Evolutionary conservation across 2,888 invertebrate species (phyloP).

Genomic region (Mythimna loreyi): DNA sequence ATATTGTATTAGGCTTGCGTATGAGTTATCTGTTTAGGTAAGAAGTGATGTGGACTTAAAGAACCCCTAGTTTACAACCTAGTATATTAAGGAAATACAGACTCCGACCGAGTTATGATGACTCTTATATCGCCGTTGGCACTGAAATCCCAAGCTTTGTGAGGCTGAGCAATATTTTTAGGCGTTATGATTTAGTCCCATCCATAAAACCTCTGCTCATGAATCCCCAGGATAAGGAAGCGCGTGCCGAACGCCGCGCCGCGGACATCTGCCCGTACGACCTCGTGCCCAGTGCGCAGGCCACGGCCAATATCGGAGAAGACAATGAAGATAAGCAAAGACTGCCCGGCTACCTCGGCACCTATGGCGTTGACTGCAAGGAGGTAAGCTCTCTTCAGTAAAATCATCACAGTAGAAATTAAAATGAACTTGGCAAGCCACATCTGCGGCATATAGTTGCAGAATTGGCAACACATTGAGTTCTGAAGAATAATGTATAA

Average conservation of each 20-base stretch:
- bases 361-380: constrained; percentile 83
- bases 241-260: constrained; percentile 79
- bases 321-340: constrained; percentile 69
- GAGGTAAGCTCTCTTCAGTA: constrained; percentile 69
- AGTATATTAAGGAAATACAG: no score
- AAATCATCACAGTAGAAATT: background rate
- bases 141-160: background rate
- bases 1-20: no score
- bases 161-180: background rate
- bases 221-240: constrained; percentile 72
- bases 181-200: background rate
- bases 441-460: background rate
- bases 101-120: background rate
- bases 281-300: constrained; percentile 74
- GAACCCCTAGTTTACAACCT: no score
- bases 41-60: no score
- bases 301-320: constrained; percentile 64
- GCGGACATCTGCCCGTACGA: constrained; percentile 80
- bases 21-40: no score
- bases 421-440: background rate
- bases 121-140: no score
- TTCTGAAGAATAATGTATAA: no score
- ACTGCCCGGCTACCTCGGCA: constrained; percentile 82
- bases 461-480: background rate
- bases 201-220: background rate